Base-by-base conservation (phyloP, 1,140 invertebrate genomes). In the Cephus cinctus region DNA sequence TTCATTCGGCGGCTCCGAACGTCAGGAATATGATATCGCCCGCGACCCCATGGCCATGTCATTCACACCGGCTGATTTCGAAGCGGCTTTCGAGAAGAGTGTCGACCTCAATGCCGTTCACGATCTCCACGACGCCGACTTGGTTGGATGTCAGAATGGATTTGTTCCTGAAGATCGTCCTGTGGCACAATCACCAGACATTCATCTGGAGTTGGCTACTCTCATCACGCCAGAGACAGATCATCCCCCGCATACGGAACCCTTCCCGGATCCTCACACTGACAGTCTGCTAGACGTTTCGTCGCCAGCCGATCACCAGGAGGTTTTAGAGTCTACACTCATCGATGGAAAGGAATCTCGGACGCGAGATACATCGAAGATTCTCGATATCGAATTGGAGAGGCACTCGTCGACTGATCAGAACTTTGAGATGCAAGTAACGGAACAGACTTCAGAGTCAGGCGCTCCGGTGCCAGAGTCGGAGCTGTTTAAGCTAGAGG, bases 31-130 rank as follows among this genome's bases (percentile, higher is more conserved):
- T 5, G 61, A 68, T 5, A 64, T 63, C 4, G 41, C 59, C 0
- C 63, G 79, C 47, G 81, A 86, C 72, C 81, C 83, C 5, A 87
- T 87, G 84, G 80, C 81, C 11, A 85, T 85, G 79, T 86, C 84
- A 8, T 82, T 84, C 54, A 83, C 84, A 39, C 83, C 84, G 32
- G 79, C 81, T 46, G 81, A 84, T 54, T 78, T 83, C 47, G 78
- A 81, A 55, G 77, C 78, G 9, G 82, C 79, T 8, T 79, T 81
- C 55, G 76, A 81, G 2, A 76, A 76, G 49, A 73, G 75, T 30
- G 78, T 83, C 8, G 84, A 86, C 61, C 62, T 85, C 2, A 86
- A 86, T 59, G 82, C 82, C 43, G 82, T 86, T 8, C 84, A 85
- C 49, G 69, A 76, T 21, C 57, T 86, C 25, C 80, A 77, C 4